Evolutionary conservation across 2,113 vertebrate species (phyloP), one percentile per base, ranked within the genome.

Genomic region (Pardalotus punctatus): DNA sequence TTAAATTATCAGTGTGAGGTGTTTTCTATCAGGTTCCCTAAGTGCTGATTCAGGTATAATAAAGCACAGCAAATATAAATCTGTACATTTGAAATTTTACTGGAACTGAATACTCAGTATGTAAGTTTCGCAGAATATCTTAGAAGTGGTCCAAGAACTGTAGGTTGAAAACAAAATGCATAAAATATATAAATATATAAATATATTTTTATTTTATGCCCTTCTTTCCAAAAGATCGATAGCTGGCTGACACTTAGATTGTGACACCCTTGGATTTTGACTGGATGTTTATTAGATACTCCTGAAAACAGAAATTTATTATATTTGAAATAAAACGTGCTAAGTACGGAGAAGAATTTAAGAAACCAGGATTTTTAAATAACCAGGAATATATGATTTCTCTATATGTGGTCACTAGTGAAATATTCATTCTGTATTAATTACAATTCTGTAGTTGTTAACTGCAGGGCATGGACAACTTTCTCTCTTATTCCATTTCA

Each of bases 321-420:
- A 1, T 15, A 11, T 47, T 65, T 64, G 35, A 56, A 56, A 43
- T 47, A 17, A 29, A 35, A 23, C 23, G 6, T 40, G 5, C 25
- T 70, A 54, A 16, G 22, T 38, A 45, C 13, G 64, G 28, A 43
- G 14, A 90, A 66, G 14, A 33, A 64, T 69, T 93, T 66, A 60
- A 50, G 54, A 60, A 56, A 67, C 3, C 3, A 51, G 9, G 4
- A 23, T 90, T 81, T 60, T 60, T 45, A 60, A 50, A 60, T 60
- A 56, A 67, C 2, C 2, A 48, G 9, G 4, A 23, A 88, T 84
- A 57, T 60, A 42, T 54, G 13, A 0, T 82, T 90, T 82, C 8
- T 82, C 19, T 51, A 0, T 40, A 20, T 0, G 1, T 69, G 18
- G 12, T 66, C 4, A 3, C 56, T 47, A 61, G 42, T 78, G 42